Conservation (phyloP, 2,113 vertebrate species). For the Serilophus lunatus region DNA sequence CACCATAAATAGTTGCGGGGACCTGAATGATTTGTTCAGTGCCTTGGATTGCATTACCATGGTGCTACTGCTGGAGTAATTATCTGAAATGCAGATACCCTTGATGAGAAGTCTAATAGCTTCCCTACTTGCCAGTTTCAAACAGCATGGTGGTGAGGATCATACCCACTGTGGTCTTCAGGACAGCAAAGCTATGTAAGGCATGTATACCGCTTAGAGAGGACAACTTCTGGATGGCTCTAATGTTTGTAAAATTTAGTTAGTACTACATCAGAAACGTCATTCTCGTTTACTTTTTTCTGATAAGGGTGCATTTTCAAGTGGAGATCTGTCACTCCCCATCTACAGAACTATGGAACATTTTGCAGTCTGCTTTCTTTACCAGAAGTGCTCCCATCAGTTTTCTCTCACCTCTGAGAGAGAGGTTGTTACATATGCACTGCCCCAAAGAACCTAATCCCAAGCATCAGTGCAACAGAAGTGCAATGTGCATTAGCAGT, state of each 20-base stretch:
- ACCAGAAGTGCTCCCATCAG: neutral
- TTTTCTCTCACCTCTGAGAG: neutral
- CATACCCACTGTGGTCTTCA: neutral
- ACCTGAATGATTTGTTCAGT: neutral
- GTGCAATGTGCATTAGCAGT: rapidly evolving
- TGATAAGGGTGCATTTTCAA: rapidly evolving
- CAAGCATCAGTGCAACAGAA: neutral
- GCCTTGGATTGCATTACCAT: neutral
- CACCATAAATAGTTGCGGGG: neutral
- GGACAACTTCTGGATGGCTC: neutral
- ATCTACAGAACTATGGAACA: rapidly evolving
- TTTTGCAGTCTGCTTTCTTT: neutral
- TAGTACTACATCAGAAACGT: neutral
- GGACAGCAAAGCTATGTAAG: neutral
- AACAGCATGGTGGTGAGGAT: neutral
- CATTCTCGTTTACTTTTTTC: neutral
- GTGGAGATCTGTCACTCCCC: neutral
- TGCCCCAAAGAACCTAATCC: neutral
- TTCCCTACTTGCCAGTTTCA: neutral
- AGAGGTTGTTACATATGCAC: neutral
- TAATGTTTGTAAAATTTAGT: neutral
- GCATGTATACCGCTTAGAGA: neutral
- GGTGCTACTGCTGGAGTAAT: neutral
- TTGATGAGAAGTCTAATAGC: neutral
- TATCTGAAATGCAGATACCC: neutral